Evolutionary conservation across 1,140 invertebrate genomes (phyloP), one percentile per base, ranked within the genome.

Genomic region (Papilio glaucus): DNA sequence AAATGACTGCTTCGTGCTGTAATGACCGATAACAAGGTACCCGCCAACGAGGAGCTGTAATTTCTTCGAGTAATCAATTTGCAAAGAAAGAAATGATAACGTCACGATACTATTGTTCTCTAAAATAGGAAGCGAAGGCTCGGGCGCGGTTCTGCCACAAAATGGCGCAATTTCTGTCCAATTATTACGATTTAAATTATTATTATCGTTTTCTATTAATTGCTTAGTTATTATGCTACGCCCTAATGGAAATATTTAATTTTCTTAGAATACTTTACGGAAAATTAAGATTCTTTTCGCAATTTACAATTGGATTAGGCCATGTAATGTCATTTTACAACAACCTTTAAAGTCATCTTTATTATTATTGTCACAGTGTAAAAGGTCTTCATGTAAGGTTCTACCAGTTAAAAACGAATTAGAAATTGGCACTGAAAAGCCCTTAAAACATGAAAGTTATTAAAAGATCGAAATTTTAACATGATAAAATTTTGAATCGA

Each of bases 81-180:
- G 1, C 21, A 8, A 7, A 49, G 15, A 49, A 21, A n/a, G n/a
- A 45, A 49, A 49, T 49, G 7, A 49, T 18, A 10, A 7, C 5
- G 3, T 57, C 49, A 57, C 49, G 49, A 24, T 12, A 57, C 49
- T 57, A 57, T 57, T 57, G 49, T 57, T 57, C 1, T 57, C 1
- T 57, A 24, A 26, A 57, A 57, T 57, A 57, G 49, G 49, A 57
- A 57, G 49, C 21, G 21, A 24, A 1, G 2, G 7, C 8, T 57
- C 21, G 49, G 49, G 49, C 49, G 49, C 21, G 21, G 49, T 24
- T 57, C 24, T 57, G 49, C 24, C 18, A 26, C 49, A 57, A 57
- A 21, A 57, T 57, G 21, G 21, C 49, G 49, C 24, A 57, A 24
- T 21, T 49, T 18, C 45, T 57, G 21, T 57, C 21, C 49, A 57